Base-by-base conservation (phyloP, 2,113 vertebrate genomes). In the Protomyctophum bolini region DNA sequence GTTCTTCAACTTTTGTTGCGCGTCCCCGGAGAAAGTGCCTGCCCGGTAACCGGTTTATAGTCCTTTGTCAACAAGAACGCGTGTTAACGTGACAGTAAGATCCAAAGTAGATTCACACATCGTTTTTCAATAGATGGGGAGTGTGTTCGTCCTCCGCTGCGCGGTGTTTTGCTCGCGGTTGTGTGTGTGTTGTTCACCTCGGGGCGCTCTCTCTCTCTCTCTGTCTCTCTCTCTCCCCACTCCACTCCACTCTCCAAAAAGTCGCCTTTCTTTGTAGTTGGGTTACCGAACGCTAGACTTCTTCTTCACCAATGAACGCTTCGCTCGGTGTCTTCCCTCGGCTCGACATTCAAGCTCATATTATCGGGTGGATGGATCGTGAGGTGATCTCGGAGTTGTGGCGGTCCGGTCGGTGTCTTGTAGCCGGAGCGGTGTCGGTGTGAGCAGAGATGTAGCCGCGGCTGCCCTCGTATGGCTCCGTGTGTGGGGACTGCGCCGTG, bases 141-240 rank as follows among this genome's bases (percentile, higher is more conserved):
- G 60, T 52, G 12, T 50, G 28, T 81, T 48, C 66, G 81, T 83
- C 80, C 61, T 73, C 70, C 15, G 73, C 49, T 79, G 90, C 77
- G 83, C 80, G 59, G 83, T 67, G 56, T 77, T 78, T 66, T 85
- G 75, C 83, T 88, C 86, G 80, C 71, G 81, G 80, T 83, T 89
- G 89, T 85, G 89, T 85, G 82, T 41, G 33, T 41, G 33, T 41
- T 6, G 33, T 41, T 41, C 33, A 41, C 33, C 33, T 41, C 33
- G 33, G 33, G 33, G 33, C 33, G 33, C 33, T 41, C 33, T 41
- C 33, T 41, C 33, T 41, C 33, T 41, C 33, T 41, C 33, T 41
- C 33, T 41, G 1, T 41, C 33, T 2, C 33, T 41, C 33, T 41
- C 33, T 41, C 33, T 41, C 85, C 28, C 62, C 62, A 68, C 66